Evolutionary conservation across 2,797 vertebrate species (phyloP), one percentile per base, ranked within the genome.

Genomic region (Thaleichthys pacificus): DNA sequence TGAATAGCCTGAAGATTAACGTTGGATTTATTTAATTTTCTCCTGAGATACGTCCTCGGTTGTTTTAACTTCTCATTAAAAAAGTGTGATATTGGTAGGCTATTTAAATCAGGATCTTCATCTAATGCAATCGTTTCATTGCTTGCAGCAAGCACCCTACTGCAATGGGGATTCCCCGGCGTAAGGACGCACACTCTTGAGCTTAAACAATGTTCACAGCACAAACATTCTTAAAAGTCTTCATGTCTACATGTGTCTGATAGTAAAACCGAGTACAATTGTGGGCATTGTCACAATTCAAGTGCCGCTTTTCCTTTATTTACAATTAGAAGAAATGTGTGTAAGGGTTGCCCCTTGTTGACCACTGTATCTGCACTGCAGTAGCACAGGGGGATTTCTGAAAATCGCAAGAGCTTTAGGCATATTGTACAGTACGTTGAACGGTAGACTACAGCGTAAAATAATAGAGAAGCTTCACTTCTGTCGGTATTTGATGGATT

Each of bases 361-460:
- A 21, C 42, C 42, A 14, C 35, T 64, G 12, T n/a, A 63, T 5
- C 32, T n/a, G n/a, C 58, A 28, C n/a, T 22, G 62, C 62, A 14
- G 28, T 12, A n/a, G 12, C 32, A 12, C 12, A 24, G 30, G 70
- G 62, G 70, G 62, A 72, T 72, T 72, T 65, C 70, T 64, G 61
- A 72, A 24, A 65, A 35, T 49, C 26, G 66, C 14, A 14, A 5
- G 54, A 7, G 54, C 49, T 3, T 51, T 42, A 69, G 32, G 26
- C 17, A 28, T 28, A 22, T 17, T 69, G 67, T 32, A 69, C n/a
- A 11, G 57, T 7, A 19, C 30, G 3, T 22, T 56, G 54, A n/a
- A 47, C 12, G 42, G 42, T 47, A 0, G 42, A 47, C 42, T 47
- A 47, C 42, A 14, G 38, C 11, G 38, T 47, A 2, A 47, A 47